phyloP scores from a whole-genome alignment of 1,140 invertebrate species.

The Ectropis grisescens region DNA sequence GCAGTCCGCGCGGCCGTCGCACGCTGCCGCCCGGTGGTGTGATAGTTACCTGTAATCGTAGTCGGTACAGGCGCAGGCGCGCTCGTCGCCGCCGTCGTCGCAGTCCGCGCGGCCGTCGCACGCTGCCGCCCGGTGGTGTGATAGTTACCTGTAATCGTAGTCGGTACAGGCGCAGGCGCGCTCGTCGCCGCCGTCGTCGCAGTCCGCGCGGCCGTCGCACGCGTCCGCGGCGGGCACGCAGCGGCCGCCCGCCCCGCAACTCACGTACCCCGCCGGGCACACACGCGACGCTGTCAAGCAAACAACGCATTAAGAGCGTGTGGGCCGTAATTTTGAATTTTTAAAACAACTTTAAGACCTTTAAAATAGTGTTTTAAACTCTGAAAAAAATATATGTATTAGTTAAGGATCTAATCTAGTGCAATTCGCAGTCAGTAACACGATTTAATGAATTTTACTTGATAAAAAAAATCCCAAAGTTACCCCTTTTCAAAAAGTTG shows the following conservation, averaged over 20 bases:
- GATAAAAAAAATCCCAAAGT: too few relatives aligned
- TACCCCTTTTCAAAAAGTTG: too few relatives aligned
- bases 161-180: conserved; percentile 73
- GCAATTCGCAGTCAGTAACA: too few relatives aligned
- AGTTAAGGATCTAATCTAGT: too few relatives aligned
- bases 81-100: conserved; percentile 79
- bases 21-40: conserved; percentile 82
- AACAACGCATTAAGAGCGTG: too few relatives aligned
- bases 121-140: conserved; percentile 72
- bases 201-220: conserved; percentile 84
- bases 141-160: conserved; percentile 72
- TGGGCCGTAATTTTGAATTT: too few relatives aligned
- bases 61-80: conserved; percentile 76
- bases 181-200: conserved; percentile 80
- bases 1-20: conserved; percentile 86
- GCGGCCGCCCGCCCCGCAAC: conserved; percentile 75
- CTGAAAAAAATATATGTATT: too few relatives aligned
- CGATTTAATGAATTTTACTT: too few relatives aligned
- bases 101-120: conserved; percentile 79
- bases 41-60: too few relatives aligned
- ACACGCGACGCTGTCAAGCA: conserved; percentile 77
- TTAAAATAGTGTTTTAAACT: too few relatives aligned
- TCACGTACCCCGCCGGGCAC: conserved; percentile 83
- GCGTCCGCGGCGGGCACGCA: conserved; percentile 85
- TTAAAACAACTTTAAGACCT: too few relatives aligned